phyloP scores from a whole-genome alignment of 2,797 vertebrate species.

The Odontamblyopus lacepedii region DNA sequence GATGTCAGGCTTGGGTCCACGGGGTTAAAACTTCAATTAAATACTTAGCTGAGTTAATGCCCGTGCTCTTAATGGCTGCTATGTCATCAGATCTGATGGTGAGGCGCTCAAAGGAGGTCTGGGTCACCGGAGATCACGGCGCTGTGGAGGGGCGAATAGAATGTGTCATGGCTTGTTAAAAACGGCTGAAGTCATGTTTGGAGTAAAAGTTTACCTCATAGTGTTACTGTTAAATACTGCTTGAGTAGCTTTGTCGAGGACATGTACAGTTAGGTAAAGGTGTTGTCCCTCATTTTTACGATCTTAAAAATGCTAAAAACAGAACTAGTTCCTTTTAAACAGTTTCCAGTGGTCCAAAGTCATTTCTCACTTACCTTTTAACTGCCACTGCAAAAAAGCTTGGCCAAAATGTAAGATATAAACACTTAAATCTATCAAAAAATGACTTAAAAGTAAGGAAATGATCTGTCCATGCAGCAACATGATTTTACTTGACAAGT shows the following conservation, averaged over 20 bases:
- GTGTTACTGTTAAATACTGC: background rate
- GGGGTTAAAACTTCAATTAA: background rate
- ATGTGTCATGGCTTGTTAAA: conserved; percentile 3
- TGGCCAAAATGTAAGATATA: too few species aligned
- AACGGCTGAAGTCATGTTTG: conserved; percentile 1
- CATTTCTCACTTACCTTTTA: too few species aligned
- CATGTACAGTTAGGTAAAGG: background rate
- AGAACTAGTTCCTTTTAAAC: too few species aligned
- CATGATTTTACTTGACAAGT: too few species aligned
- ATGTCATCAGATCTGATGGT: background rate
- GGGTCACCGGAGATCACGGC: conserved; percentile 9
- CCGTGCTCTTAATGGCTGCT: background rate
- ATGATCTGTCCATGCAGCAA: too few species aligned
- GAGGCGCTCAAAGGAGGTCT: conserved; percentile 1
- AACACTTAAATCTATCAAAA: too few species aligned
- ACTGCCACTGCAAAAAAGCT: too few species aligned
- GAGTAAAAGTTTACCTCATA: background rate
- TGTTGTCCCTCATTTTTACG: too few species aligned
- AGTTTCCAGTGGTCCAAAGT: too few species aligned
- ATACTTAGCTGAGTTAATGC: background rate
- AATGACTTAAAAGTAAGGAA: too few species aligned
- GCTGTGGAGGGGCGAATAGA: background rate
- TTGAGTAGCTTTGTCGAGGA: background rate
- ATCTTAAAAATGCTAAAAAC: too few species aligned
- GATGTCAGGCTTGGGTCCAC: background rate